These are phyloP conservation scores for Poecile atricapillus DNA, from an alignment of 2,113 vertebrate genomes.

Conservation along the genomic window DNA sequence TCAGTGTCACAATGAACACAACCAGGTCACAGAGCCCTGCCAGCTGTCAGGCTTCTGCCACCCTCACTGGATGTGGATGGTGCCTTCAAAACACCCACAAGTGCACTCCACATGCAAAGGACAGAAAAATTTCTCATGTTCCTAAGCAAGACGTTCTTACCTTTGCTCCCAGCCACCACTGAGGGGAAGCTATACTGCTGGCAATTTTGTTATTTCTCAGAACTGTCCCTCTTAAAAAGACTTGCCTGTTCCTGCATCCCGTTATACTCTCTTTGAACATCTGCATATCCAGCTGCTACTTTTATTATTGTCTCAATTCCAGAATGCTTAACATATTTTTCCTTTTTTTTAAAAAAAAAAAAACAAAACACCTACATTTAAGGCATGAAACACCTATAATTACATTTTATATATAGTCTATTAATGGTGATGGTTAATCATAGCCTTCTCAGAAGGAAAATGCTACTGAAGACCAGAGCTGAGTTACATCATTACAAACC, in stretches of 20 bases:
- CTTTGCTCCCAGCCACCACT: background rate
- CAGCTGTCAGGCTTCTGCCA: background rate
- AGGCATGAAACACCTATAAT: background rate
- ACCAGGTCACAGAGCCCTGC: background rate
- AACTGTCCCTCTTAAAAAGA: background rate
- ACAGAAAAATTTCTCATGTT: background rate
- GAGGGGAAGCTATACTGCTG: background rate
- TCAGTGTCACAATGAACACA: background rate
- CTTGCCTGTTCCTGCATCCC: background rate
- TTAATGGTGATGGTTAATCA: background rate
- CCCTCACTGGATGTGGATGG: rapidly evolving
- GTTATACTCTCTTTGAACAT: background rate
- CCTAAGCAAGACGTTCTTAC: background rate
- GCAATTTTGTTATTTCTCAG: background rate
- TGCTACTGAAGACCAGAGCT: background rate
- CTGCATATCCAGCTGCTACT: background rate
- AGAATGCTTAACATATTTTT: background rate
- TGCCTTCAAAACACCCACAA: background rate
- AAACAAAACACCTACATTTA: background rate
- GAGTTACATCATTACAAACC: background rate
- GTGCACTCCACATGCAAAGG: background rate
- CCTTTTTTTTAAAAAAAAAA: background rate
- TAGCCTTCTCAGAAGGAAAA: background rate
- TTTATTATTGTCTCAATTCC: background rate
- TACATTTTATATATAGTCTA: background rate